Evolutionary conservation across 2,888 invertebrate genomes (phyloP), one percentile per base, ranked within the genome.

Genomic region (Fissipunctia ypsillon): DNA sequence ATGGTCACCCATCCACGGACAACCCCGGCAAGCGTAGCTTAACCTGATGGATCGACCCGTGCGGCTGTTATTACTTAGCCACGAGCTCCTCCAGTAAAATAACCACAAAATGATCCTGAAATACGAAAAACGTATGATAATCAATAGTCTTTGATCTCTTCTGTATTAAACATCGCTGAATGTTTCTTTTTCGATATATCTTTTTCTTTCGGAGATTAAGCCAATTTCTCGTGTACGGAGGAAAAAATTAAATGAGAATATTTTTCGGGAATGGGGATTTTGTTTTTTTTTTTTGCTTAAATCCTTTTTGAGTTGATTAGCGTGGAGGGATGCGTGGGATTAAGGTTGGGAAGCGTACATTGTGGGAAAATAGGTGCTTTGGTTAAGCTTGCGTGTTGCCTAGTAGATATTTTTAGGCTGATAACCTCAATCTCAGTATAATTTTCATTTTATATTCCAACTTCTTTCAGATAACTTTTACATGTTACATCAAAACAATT

Each of bases 71-170:
- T n/a, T n/a, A n/a, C n/a, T n/a, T n/a, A n/a, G n/a, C n/a, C n/a
- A n/a, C n/a, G n/a, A n/a, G n/a, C n/a, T n/a, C n/a, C n/a, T n/a
- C n/a, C n/a, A n/a, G 65, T 65, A 69, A 68, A 80, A 78, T 78
- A 78, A 67, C 69, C 78, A 68, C 25, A 59, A 84, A 82, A 73
- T 76, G 66, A 84, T 83, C 82, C 71, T 57, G 67, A 79, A 88
- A 83, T 78, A 67, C 72, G 72, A 78, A 86, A 89, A 84, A 81
- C 64, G 67, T 78, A 74, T 64, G 68, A 60, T 73, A 84, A 84
- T 81, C 78, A 74, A 69, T 73, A n/a, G 41, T 54, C 84, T 89
- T 89, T 89, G 87, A 89, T 89, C 88, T 83, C 77, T 74, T 56
- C 19, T 54, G 73, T 83, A 84, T 85, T 85, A 85, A 86, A 84